These are phyloP conservation scores for Eulithis prunata DNA, from an alignment of 2,888 invertebrate genomes.

Conservation along the genomic window DNA sequence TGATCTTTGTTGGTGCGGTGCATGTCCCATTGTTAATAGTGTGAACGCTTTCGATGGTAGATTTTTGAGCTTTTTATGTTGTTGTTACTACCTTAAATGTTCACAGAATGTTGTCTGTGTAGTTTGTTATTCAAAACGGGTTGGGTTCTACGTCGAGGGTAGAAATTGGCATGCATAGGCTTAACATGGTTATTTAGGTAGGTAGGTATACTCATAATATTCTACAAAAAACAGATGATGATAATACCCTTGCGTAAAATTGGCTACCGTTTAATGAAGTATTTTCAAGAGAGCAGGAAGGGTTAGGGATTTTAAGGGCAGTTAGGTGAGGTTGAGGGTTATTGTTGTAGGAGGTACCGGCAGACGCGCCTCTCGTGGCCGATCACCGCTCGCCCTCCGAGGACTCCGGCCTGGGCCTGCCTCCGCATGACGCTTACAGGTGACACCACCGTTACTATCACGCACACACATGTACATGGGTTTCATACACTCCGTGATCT, in stretches of 20 bases:
- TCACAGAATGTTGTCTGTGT: constrained; percentile 36
- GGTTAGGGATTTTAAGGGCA: constrained; percentile 45
- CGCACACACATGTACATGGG: constrained; percentile 36
- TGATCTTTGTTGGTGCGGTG: constrained; percentile 46
- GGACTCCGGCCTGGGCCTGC: constrained; percentile 97
- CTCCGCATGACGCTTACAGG: constrained; percentile 90
- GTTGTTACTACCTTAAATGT: constrained; percentile 36
- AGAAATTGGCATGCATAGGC: constrained; percentile 19
- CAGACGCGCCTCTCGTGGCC: constrained; percentile 85
- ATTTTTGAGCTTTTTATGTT: constrained; percentile 53
- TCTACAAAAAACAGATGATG: neutral
- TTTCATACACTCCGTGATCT: constrained; percentile 17
- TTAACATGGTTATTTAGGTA: neutral
- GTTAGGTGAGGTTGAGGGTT: constrained; percentile 80
- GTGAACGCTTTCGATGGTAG: constrained; percentile 65
- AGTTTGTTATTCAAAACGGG: constrained; percentile 30
- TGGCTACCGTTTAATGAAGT: constrained; percentile 9
- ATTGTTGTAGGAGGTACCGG: constrained; percentile 84
- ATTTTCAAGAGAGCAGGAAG: constrained; percentile 13
- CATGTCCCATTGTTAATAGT: constrained; percentile 60
- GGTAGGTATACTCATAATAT: neutral
- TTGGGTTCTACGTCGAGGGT: constrained; percentile 16
- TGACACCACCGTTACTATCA: constrained; percentile 67
- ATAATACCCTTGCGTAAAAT: constrained; percentile 10
- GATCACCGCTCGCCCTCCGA: constrained; percentile 95